Base-by-base conservation (phyloP, 2,797 vertebrate species). In the Alca torda region DNA sequence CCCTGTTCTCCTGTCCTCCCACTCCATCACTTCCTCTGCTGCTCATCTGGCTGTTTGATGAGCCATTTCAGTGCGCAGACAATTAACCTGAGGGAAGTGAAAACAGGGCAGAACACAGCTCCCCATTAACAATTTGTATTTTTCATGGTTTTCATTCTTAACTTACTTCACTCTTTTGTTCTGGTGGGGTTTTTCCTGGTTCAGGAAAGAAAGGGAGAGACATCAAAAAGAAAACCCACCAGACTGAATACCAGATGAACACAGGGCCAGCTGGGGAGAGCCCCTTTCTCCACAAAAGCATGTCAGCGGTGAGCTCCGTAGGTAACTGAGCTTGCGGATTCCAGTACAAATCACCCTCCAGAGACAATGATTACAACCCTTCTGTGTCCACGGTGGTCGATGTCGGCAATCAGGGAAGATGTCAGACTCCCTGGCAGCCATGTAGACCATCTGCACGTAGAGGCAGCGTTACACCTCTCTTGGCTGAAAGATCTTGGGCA, bases 401-500 rank as follows among this genome's bases (percentile, higher is more conserved):
- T 31, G 63, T 39, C 14, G 16, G 30, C 72, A 67, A 7, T 7
- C 46, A 41, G 25, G 37, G 24, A 41, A 88, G 45, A 50, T 0
- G 2, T 13, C 15, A 6, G 24, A 43, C 35, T 81, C 39, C 33
- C 19, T 3, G 2, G 20, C 65, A 94, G 59, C 35, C 4, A 0
- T 0, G 0, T 31, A 43, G 25, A 69, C n/a, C 37, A 46, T 37
- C n/a, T 8, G 7, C 25, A 23, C 3, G 16, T 0, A 48, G 35
- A 9, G 64, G 16, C 46, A 79, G 23, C 0, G 0, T 61, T 60
- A 67, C 35, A 51, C 1, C 37, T 60, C 28, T 78, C 23, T 41
- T 68, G 48, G 59, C 53, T 67, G 59, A 33, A 76, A 76, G 20
- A 57, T 48, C 53, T 80, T 35, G 33, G 68, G 50, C 15, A 18